Evolutionary conservation across 64 coral and sea anemone species (phyloP).

Genomic region (Hydrozoanthus tunicans): DNA sequence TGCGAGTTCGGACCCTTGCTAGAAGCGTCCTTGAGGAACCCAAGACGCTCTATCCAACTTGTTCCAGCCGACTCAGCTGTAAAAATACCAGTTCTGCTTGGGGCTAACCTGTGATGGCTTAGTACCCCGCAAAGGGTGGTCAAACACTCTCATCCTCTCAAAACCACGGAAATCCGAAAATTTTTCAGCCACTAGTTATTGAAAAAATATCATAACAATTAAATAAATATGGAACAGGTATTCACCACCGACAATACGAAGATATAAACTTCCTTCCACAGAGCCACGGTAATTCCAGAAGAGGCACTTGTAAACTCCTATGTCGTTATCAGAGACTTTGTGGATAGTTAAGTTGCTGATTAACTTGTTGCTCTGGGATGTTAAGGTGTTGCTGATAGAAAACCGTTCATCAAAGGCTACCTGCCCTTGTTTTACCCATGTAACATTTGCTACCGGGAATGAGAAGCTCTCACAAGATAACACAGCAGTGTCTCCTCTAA

Average conservation of each 20-base stretch:
- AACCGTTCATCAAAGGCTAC: not conserved
- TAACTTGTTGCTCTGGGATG: not conserved
- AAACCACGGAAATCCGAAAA: too few species aligned
- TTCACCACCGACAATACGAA: constrained; percentile 22
- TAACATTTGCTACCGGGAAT: constrained; percentile 18
- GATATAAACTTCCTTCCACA: not conserved
- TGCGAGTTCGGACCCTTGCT: too few species aligned
- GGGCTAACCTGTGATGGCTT: too few species aligned
- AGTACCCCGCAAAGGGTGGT: too few species aligned
- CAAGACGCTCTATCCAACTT: too few species aligned
- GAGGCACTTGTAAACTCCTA: constrained; percentile 6
- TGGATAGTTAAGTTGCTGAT: constrained; percentile 19
- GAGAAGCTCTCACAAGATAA: constrained; percentile 34
- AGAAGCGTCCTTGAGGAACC: too few species aligned
- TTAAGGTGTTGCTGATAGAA: not conserved
- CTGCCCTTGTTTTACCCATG: not conserved
- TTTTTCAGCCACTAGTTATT: too few species aligned
- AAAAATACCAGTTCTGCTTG: too few species aligned
- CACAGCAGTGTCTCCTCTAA: not conserved
- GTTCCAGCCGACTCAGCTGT: too few species aligned
- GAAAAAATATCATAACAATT: too few species aligned
- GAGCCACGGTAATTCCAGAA: constrained; percentile 41
- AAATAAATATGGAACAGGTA: too few species aligned
- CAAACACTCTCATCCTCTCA: too few species aligned
- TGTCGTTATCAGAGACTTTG: not conserved